Base-by-base conservation (phyloP, 2,797 vertebrate genomes). In the Allobates femoralis region DNA sequence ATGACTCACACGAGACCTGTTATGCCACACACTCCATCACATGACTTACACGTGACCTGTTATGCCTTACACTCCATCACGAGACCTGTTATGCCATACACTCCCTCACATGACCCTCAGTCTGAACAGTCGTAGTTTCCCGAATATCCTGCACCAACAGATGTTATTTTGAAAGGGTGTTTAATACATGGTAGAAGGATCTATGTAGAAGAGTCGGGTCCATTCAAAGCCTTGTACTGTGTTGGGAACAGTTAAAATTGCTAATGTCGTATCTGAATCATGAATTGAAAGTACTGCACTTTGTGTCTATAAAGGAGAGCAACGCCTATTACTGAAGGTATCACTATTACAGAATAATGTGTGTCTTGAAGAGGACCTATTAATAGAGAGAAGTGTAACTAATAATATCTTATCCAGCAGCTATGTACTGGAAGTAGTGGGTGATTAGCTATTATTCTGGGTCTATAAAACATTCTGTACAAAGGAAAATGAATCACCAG, bases 381-480 rank as follows among this genome's bases (percentile, higher is more conserved):
- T 60, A 83, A 73, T 83, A 74, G 81, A 69, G 16, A 56, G 30
- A 41, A 23, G 21, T 46, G 53, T 73, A 41, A 30, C 81, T 60
- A 74, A 58, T 58, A 74, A 83, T 51, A 64, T 53, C n/a, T 21
- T 56, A 69, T 32, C 66, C 26, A 1, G 14, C 32, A 82, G 79
- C 19, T 23, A 26, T 56, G 51, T 71, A 60, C 32, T 58, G 15
- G 32, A 74, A 74, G 32, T 8, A 50, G 41, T 55, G 32, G 11
- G 23, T 82, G 12, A 64, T 50, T n/a, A 30, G 32, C 19, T 50
- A 81, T 51, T 12, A 12, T 69, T 19, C 18, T 50, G 41, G n/a
- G 64, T 19, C 26, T 32, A 69, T 50, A 67, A 30, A 67, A 69
- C 23, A 53, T 51, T 62, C 62, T 0, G 53, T 26, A 53, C 66